Evolutionary conservation across 2,113 vertebrate genomes (phyloP).

Genomic region (Ailuropoda melanoleuca): DNA sequence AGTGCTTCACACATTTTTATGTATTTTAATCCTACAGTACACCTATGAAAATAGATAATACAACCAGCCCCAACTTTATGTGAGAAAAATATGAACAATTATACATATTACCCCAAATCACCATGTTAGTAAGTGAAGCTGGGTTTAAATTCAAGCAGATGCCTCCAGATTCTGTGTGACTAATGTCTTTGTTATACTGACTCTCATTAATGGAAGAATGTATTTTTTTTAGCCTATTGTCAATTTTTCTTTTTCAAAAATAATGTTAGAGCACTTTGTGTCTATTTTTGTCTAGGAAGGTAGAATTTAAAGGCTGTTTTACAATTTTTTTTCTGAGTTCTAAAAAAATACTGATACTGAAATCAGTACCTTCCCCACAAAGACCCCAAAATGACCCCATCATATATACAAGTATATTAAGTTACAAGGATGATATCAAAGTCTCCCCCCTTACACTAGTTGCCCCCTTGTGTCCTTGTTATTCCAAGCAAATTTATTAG

Average conservation of each 20-base stretch:
- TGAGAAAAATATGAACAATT: neutral
- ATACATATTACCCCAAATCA: neutral
- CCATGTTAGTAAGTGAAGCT: neutral
- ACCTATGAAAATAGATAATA: neutral
- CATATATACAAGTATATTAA: neutral
- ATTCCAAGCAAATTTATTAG: neutral
- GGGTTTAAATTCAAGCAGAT: neutral
- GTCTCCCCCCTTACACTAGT: neutral
- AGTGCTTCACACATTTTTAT: neutral
- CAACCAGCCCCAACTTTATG: neutral
- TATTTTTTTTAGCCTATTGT: neutral
- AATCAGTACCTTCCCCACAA: neutral
- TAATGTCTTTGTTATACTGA: neutral
- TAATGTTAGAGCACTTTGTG: neutral
- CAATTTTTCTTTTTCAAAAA: neutral
- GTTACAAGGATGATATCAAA: neutral
- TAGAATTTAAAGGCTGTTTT: neutral
- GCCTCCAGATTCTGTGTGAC: neutral
- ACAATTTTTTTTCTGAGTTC: neutral
- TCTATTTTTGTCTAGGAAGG: neutral
- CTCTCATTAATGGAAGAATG: neutral
- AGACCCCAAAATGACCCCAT: neutral
- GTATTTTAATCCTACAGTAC: neutral
- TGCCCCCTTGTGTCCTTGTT: neutral
- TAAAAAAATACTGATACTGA: neutral